A percentile compares a stretch with the other conserved stretches of the same genome.
These are phyloP conservation scores for Drosophila aldrichi DNA, from an alignment of 2,888 invertebrate genomes.

Conservation along the genomic window DNA sequence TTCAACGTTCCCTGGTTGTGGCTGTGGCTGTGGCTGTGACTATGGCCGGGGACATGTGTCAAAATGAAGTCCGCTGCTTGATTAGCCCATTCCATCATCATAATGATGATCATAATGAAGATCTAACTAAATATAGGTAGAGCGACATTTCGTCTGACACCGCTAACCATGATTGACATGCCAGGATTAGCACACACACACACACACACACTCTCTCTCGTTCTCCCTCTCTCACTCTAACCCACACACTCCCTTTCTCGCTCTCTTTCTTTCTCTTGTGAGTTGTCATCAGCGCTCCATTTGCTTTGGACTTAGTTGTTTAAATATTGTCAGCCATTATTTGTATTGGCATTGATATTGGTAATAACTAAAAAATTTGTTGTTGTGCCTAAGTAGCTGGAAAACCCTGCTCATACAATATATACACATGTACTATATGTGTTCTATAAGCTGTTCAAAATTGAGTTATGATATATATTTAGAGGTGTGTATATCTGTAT, in stretches of 20 bases:
- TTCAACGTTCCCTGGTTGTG: conserved; percentile 11
- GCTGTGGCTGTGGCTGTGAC: neutral
- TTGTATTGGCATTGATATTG: conserved; percentile 77
- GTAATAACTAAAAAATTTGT: conserved; percentile 63
- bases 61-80: conserved; percentile 65
- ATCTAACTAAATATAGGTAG: conserved; percentile 18
- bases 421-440: conserved; percentile 29
- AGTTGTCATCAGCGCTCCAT: conserved; percentile 50
- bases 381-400: conserved; percentile 37
- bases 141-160: conserved; percentile 61
- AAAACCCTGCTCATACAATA: conserved; percentile 48
- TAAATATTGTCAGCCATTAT: conserved; percentile 60
- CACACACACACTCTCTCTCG: conserved; percentile 14
- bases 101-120: conserved; percentile 3
- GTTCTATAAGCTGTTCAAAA: conserved; percentile 34
- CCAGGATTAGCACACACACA: conserved; percentile 65
- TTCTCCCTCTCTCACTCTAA: conserved; percentile 1
- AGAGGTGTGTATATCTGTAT: conserved; percentile 13
- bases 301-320: conserved; percentile 70
- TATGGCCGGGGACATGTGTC: conserved; percentile 58
- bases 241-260: conserved; percentile 13
- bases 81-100: conserved; percentile 13
- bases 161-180: conserved; percentile 68
- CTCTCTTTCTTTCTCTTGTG: neutral
- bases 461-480: conserved; percentile 5